These are phyloP conservation scores for Blastobasis adustella DNA, from an alignment of 2,888 invertebrate species.

Conservation along the genomic window DNA sequence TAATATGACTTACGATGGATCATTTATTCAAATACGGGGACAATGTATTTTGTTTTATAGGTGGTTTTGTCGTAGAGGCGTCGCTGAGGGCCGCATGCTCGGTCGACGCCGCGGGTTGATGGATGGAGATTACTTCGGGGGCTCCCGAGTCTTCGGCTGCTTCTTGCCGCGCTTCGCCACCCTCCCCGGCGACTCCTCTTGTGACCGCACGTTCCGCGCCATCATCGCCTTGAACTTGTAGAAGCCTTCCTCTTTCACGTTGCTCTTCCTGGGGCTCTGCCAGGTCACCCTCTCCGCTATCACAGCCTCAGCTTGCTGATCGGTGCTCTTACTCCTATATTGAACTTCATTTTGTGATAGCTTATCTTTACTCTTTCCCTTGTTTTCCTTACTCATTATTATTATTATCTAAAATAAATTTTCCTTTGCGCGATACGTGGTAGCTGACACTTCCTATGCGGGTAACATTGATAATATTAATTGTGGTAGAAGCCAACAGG, in stretches of 20 bases:
- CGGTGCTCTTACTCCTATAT: not conserved
- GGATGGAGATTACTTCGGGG: slow-evolving; percentile 31
- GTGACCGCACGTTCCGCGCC: slow-evolving; percentile 30
- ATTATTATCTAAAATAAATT: slow-evolving; percentile 8
- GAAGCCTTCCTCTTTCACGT: slow-evolving; percentile 43
- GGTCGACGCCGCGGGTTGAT: slow-evolving; percentile 24
- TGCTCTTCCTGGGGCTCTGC: slow-evolving; percentile 33
- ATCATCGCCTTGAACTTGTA: slow-evolving; percentile 47
- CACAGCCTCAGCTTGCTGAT: slow-evolving; percentile 17
- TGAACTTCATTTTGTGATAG: slow-evolving; percentile 14
- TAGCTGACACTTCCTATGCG: no score
- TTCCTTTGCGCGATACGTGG: no score
- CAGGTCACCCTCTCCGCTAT: slow-evolving; percentile 10
- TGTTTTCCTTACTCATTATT: slow-evolving; percentile 30
- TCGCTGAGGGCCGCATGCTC: slow-evolving; percentile 17
- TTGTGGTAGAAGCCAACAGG: slow-evolving; percentile 3
- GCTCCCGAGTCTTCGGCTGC: slow-evolving; percentile 24
- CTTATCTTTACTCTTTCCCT: slow-evolving; percentile 24
- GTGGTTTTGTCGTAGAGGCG: slow-evolving; percentile 25
- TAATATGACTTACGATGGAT: slow-evolving; percentile 10
- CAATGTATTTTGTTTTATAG: slow-evolving; percentile 19
- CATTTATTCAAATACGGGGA: slow-evolving; percentile 29
- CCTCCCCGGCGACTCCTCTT: slow-evolving; percentile 19
- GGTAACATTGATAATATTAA: slow-evolving; percentile 4
- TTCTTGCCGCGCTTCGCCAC: slow-evolving; percentile 26